phyloP scores from a whole-genome alignment of 2,797 vertebrate genomes.

The Echiichthys vipera region DNA sequence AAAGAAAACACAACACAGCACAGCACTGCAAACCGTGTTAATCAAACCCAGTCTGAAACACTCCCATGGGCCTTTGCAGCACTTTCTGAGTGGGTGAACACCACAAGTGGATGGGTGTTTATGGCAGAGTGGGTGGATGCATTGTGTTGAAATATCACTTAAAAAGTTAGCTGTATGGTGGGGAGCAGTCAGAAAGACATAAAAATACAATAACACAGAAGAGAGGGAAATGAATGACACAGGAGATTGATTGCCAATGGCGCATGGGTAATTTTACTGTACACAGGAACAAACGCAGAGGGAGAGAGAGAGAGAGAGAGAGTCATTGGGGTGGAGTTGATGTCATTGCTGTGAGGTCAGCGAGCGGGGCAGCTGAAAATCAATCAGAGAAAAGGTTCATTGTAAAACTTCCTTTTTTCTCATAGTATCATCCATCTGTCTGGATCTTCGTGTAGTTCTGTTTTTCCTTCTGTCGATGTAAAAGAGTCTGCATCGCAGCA shows the following conservation, averaged over 20 bases:
- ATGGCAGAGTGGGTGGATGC: neutral
- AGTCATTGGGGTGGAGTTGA: conserved; percentile 42
- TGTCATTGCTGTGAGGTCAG: conserved; percentile 69
- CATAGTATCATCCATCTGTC: conserved; percentile 6
- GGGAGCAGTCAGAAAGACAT: neutral
- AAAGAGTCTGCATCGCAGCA: conserved; percentile 1
- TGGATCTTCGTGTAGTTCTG: neutral
- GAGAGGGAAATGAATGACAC: neutral
- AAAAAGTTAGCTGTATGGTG: neutral
- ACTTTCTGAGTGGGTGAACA: conserved; percentile 15
- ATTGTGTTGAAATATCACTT: conserved; percentile 7
- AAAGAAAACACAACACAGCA: conserved; percentile 58
- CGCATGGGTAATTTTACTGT: conserved; percentile 7
- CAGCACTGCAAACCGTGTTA: conserved; percentile 40
- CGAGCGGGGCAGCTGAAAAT: conserved; percentile 52
- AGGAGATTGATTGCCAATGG: neutral
- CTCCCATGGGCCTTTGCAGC: neutral
- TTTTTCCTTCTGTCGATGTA: neutral
- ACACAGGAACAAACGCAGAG: conserved; percentile 2
- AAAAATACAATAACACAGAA: neutral
- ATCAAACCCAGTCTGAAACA: conserved; percentile 32
- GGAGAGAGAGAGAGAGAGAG: neutral
- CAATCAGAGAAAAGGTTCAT: conserved; percentile 23
- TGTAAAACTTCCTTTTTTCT: neutral
- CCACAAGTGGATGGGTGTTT: neutral